Percentiles rank a stretch among this genome's conserved stretches.
phyloP scores from a whole-genome alignment of 2,797 vertebrate genomes.

The Epinephelus awoara region DNA sequence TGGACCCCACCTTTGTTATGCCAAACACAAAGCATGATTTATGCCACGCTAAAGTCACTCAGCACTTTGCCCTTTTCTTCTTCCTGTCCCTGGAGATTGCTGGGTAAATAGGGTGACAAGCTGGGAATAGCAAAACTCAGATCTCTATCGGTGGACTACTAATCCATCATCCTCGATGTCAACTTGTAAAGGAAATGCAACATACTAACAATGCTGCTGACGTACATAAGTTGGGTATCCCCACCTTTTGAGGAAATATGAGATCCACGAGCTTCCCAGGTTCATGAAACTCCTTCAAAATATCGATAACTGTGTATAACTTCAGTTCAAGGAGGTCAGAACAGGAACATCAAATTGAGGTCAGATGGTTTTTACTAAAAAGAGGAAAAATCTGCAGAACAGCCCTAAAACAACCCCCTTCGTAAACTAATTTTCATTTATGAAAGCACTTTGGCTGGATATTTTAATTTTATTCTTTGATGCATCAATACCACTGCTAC shows the following conservation, averaged over 20 bases:
- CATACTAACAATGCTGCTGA: constrained; percentile 10
- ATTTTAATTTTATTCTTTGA: constrained; percentile 28
- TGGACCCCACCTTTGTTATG: constrained; percentile 66
- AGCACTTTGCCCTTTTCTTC: constrained; percentile 67
- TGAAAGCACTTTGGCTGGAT: constrained; percentile 9
- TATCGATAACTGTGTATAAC: not conserved
- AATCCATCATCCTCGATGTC: constrained; percentile 41
- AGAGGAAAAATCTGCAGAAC: constrained; percentile 7
- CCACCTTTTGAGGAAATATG: not conserved
- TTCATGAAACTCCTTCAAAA: not conserved
- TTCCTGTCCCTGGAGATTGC: constrained; percentile 50
- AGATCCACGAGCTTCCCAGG: not conserved
- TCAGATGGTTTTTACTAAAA: not conserved
- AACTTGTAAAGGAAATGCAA: constrained; percentile 12
- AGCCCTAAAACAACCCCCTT: not conserved
- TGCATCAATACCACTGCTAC: constrained; percentile 10
- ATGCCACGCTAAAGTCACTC: constrained; percentile 65
- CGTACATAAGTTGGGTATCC: not conserved
- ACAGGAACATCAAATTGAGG: constrained; percentile 11
- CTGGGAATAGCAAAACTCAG: constrained; percentile 40
- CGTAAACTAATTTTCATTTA: constrained; percentile 10
- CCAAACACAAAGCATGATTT: constrained; percentile 72
- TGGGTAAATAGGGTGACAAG: constrained; percentile 51
- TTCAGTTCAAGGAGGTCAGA: not conserved
- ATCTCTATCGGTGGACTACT: constrained; percentile 36